A percentile compares a stretch with the other conserved stretches of the same genome.
Evolutionary conservation across 2,888 invertebrate species (phyloP).

Genomic region (Phengaris alcon): DNA sequence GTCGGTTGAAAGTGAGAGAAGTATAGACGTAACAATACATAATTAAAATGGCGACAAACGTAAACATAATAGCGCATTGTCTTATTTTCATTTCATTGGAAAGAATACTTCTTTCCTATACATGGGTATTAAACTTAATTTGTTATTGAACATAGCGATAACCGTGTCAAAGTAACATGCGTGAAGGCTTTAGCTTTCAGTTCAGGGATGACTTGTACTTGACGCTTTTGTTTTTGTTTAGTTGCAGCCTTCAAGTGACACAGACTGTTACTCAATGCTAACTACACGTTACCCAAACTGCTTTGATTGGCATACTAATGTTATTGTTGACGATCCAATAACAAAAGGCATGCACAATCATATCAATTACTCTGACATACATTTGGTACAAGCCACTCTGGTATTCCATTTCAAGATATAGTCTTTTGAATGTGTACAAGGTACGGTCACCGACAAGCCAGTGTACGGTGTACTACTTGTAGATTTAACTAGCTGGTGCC

Average conservation of each 20-base stretch:
- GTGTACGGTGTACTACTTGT: no score
- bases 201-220: conserved; percentile 1
- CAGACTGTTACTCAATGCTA: conserved; percentile 23
- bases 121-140: neutral
- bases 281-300: conserved; percentile 29
- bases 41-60: neutral
- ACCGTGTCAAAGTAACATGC: neutral
- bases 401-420: neutral
- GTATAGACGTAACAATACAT: conserved; percentile 5
- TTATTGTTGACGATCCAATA: conserved; percentile 5
- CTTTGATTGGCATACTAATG: conserved; percentile 32
- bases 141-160: no score
- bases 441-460: no score
- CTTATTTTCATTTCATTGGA: neutral
- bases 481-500: no score
- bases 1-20: neutral
- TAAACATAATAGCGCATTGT: neutral
- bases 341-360: conserved; percentile 3
- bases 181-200: conserved; percentile 18
- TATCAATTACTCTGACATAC: conserved; percentile 4
- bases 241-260: conserved; percentile 23
- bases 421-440: neutral
- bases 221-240: neutral
- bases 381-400: neutral
- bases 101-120: no score